Base-by-base conservation (phyloP, 1,140 invertebrate genomes). In the Eriocheir sinensis region DNA sequence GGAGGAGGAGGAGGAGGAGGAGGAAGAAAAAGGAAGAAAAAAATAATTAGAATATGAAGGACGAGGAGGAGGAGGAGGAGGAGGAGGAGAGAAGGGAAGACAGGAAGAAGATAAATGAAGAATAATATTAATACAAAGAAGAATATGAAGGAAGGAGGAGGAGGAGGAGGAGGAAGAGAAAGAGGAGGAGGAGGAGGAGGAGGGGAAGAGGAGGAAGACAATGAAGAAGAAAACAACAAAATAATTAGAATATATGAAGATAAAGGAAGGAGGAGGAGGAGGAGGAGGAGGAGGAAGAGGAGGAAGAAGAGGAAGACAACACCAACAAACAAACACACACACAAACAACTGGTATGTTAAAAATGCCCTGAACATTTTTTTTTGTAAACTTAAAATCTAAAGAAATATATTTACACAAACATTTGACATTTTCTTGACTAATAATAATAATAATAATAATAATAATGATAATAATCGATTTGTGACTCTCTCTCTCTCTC, bases 1-100 rank as follows among this genome's bases (percentile, higher is more conserved):
- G 83, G 48, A 85, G 17, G 92, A 53, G 38, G 38, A 41, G 34
- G 92, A 93, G 38, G 80, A 48, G 83, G 92, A 86, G 92, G 88
- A 86, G 80, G 88, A 60, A 21, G 92, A 72, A 27, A 81, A 80
- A 38, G 27, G 80, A 81, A 81, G 34, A 8, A 27, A 36, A 36
- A 81, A 81, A 27, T 6, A 36, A 36, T 27, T n/a, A 81, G 34
- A 81, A 81, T 36, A 81, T 30, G 3, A 6, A 6, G 27, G 80
- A 21, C 8, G 80, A 81, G 27, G 80, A 81, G 34, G 80, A 36
- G 80, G n/a, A 81, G 34, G 34, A 81, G 34, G 80, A 36, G 34
- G n/a, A 81, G 34, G 80, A 36, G 34, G n/a, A 36, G 34, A 30
- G 4, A 8, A n/a, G 21, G 80, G 8, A 4, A 48, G 15, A 48